Percentiles rank a stretch among this genome's conserved stretches.
phyloP scores from a whole-genome alignment of 1,140 invertebrate genomes.

The Gryllus bimaculatus region DNA sequence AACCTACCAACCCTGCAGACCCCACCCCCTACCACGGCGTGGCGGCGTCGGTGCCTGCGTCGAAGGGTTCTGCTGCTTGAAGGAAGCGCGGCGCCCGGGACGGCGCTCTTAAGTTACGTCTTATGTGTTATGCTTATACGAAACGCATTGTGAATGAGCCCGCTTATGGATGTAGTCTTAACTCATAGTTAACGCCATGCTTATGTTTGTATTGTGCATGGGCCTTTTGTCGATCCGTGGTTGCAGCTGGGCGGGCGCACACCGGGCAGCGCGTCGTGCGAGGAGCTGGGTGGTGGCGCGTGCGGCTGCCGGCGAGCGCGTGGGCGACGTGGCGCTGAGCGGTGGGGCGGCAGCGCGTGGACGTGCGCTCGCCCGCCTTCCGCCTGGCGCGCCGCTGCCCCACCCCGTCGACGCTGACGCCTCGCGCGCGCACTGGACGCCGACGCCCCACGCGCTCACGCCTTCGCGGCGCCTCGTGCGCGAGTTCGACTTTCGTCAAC shows the following conservation, averaged over 20 bases:
- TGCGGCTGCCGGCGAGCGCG: constrained; percentile 61
- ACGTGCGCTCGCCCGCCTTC: constrained; percentile 52
- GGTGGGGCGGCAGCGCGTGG: constrained; percentile 56
- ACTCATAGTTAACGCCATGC: too few relatives aligned
- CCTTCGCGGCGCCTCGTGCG: constrained; percentile 59
- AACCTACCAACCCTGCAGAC: too few relatives aligned
- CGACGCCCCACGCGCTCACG: constrained; percentile 52
- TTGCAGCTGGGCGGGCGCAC: constrained; percentile 78
- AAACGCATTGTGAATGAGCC: too few relatives aligned
- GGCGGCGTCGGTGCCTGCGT: too few relatives aligned
- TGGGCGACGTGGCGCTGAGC: constrained; percentile 55
- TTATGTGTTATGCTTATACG: too few relatives aligned
- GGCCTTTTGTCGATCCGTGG: too few relatives aligned
- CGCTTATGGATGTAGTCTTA: too few relatives aligned
- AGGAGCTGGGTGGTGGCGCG: constrained; percentile 68
- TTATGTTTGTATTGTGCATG: too few relatives aligned
- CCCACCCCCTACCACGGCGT: too few relatives aligned
- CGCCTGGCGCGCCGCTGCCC: constrained; percentile 58
- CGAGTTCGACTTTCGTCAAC: constrained; percentile 74
- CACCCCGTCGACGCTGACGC: constrained; percentile 68
- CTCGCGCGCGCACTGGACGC: constrained; percentile 67
- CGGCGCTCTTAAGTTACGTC: too few relatives aligned
- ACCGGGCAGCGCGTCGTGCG: constrained; percentile 69
- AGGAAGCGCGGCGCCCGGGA: too few relatives aligned
- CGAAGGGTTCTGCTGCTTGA: too few relatives aligned